Base-by-base conservation (phyloP, 1,140 invertebrate species). In the Drosophila sproati region DNA sequence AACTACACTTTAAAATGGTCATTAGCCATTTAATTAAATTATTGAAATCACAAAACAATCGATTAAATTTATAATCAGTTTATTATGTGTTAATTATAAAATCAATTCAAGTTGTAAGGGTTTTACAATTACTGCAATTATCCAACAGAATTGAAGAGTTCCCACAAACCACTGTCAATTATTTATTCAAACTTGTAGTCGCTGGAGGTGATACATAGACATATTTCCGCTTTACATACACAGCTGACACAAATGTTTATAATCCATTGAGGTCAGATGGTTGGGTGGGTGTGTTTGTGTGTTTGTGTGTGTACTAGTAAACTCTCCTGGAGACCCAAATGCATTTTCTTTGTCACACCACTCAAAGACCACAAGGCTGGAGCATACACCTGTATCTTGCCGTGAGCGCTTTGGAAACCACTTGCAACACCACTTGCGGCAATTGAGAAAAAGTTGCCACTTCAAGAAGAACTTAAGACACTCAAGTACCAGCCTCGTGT, bases 381-480 rank as follows among this genome's bases (percentile, higher is more conserved):
- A 41, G 55, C 31, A 43, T 47, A 55, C 64, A 69, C 55, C 64
- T 74, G 66, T 63, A 51, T 56, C 29, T 55, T 51, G 43, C 57
- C 72, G 57, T 56, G 28, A 63, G 67, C 66, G 66, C 59, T 74
- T 70, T 74, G 72, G 70, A 70, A 74, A 74, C 50, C 72, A 70
- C 72, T 70, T 68, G 72, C 61, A 60, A 70, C 83, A 88, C 66
- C 70, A 88, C 85, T 88, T 88, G 85, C 73, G 72, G 80, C 73
- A 78, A 83, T 88, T 89, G 76, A 72, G 69, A 87, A 78, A 85
- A 83, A 74, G 77, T 89, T 77, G 47, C 85, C 83, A 88, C 83
- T 87, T 89, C 78, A 75, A 86, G 71, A 47, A 73, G 70, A 89
- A 89, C 83, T 88, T 88, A 88, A 88, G 83, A 88, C 67, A 80